phyloP scores from a whole-genome alignment of 2,113 vertebrate genomes.

The Clupea harengus region DNA sequence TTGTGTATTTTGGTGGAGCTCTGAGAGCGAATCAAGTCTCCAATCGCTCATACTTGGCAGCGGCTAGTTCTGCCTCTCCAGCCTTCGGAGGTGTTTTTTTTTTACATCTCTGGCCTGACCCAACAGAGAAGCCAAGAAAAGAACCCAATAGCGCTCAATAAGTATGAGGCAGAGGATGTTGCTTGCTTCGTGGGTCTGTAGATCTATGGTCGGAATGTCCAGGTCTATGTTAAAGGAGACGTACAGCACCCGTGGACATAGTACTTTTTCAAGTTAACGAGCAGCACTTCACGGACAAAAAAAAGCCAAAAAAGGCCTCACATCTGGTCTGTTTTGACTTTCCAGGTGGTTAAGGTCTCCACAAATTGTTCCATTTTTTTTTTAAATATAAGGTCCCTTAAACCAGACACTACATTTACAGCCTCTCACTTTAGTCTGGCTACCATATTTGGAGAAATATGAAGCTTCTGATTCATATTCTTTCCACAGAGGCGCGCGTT shows the following conservation, averaged over 20 bases:
- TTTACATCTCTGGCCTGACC: background rate
- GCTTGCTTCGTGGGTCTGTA: background rate
- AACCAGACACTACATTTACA: background rate
- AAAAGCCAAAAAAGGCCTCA: background rate
- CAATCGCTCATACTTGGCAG: slow-evolving; percentile 13
- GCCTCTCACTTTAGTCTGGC: slow-evolving; percentile 3
- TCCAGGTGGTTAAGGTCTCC: slow-evolving; percentile 7
- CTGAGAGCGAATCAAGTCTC: background rate
- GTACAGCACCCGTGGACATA: background rate
- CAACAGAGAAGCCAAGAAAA: background rate
- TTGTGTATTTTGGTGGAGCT: slow-evolving; percentile 15
- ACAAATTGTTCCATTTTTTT: background rate
- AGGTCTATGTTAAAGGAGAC: background rate
- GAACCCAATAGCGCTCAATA: background rate
- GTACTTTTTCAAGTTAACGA: slow-evolving; percentile 4
- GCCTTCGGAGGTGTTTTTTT: background rate
- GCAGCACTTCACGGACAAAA: background rate
- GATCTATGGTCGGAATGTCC: background rate
- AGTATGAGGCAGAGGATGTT: background rate
- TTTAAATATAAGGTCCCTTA: background rate
- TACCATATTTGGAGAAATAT: slow-evolving; percentile 1
- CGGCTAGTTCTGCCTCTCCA: background rate
- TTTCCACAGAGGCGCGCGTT: background rate
- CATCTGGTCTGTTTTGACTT: slow-evolving; percentile 14
- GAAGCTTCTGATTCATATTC: background rate